phyloP scores from a whole-genome alignment of 2,797 vertebrate genomes.

The Gymnodraco acuticeps region DNA sequence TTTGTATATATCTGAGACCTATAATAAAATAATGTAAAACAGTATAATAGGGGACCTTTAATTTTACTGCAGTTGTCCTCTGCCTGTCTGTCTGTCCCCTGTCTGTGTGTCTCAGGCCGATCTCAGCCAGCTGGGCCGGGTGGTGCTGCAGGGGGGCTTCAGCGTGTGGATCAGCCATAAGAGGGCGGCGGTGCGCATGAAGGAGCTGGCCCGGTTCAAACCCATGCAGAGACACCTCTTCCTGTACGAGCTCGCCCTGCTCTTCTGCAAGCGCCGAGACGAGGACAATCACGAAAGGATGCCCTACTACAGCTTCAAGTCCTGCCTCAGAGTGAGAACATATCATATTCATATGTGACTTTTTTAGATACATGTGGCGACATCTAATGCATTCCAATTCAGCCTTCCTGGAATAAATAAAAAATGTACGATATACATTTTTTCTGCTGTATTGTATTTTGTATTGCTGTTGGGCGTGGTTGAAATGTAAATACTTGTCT shows the following conservation, averaged over 20 bases:
- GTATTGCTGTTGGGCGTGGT: not conserved
- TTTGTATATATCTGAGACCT: no score
- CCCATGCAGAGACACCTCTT: conserved; percentile 98
- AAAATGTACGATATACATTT: not conserved
- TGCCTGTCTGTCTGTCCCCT: no score
- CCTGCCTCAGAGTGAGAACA: conserved; percentile 91
- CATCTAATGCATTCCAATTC: conserved; percentile 1
- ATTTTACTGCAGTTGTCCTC: no score
- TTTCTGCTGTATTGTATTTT: not conserved
- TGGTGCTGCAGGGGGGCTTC: conserved; percentile 94
- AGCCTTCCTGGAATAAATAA: not conserved
- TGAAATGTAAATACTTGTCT: not conserved
- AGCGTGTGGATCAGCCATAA: conserved; percentile 95
- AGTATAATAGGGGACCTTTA: no score
- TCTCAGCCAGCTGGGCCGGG: conserved; percentile 91
- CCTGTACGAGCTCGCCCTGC: conserved; percentile 93
- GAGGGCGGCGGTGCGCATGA: conserved; percentile 94
- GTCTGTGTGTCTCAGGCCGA: conserved; percentile 86
- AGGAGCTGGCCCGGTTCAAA: conserved; percentile 97
- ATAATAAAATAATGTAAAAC: no score
- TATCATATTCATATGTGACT: not conserved
- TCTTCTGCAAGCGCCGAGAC: conserved; percentile 96
- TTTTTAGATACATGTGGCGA: not conserved
- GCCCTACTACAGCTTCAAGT: conserved; percentile 96
- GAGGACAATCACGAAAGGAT: conserved; percentile 89